These are phyloP conservation scores for Acanthisitta chloris DNA, from an alignment of 2,113 vertebrate genomes.

Conservation along the genomic window DNA sequence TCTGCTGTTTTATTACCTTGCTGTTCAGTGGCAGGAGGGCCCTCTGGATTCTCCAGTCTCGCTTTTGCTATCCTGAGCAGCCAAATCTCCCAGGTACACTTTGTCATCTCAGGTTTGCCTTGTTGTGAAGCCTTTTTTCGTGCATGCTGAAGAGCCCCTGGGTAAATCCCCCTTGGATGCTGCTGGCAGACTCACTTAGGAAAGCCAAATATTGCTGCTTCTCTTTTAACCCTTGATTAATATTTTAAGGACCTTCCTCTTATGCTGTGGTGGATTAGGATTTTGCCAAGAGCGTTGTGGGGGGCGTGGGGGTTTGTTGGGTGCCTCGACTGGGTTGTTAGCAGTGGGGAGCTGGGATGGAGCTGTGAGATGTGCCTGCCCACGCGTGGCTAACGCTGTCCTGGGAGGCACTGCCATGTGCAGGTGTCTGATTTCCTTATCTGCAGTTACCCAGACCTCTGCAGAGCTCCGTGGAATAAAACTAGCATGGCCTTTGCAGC, in stretches of 20 bases:
- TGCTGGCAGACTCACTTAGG: background rate
- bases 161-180: background rate
- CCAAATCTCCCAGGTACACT: background rate
- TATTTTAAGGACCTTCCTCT: background rate
- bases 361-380: accelerated
- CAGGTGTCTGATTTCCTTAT: background rate
- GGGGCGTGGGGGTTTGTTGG: background rate
- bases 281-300: background rate
- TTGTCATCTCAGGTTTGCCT: slow-evolving; percentile 19
- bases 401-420: background rate
- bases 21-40: slow-evolving; percentile 7
- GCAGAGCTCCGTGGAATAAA: background rate
- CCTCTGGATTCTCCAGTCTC: background rate
- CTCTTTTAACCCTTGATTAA: background rate
- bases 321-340: background rate
- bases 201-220: background rate
- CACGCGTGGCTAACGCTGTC: accelerated
- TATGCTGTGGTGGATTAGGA: background rate
- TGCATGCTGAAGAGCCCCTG: background rate
- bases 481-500: background rate
- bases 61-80: background rate
- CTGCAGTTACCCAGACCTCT: background rate
- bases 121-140: background rate
- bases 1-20: background rate
- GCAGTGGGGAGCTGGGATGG: background rate